A percentile compares a stretch with the other conserved stretches of the same genome.
Evolutionary conservation across 30 jellyfish, hydroid and myxozoan species (phyloP).

Genomic region (Hydractinia symbiolongicarpus): DNA sequence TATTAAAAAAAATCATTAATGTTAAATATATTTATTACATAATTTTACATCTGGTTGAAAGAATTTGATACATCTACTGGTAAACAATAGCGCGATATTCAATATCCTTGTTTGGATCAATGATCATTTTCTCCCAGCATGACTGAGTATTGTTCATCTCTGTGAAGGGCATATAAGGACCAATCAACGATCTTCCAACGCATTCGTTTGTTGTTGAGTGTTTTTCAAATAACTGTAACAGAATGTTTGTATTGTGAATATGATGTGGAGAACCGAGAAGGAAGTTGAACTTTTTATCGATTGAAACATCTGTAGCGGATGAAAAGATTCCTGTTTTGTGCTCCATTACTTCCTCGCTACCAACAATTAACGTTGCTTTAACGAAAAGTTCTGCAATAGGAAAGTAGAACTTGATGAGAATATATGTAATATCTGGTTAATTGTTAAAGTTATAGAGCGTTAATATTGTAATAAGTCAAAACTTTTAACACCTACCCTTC

Average conservation of each 20-base stretch:
- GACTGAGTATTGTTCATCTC: conserved; percentile 2
- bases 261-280: neutral
- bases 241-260: neutral
- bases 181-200: conserved; percentile 2
- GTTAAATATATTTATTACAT: too few relatives aligned
- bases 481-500: too few relatives aligned
- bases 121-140: conserved; percentile 22
- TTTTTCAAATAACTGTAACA: conserved; percentile 13
- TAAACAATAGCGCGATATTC: neutral
- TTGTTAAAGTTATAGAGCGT: too few relatives aligned
- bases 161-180: conserved; percentile 18
- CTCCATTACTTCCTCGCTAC: neutral
- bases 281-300: neutral
- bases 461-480: too few relatives aligned
- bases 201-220: neutral
- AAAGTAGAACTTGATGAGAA: neutral
- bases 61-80: too few relatives aligned
- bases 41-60: too few relatives aligned
- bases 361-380: neutral
- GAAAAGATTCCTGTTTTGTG: neutral
- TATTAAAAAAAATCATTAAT: too few relatives aligned
- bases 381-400: conserved; percentile 6
- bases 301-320: neutral
- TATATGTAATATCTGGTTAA: too few relatives aligned
- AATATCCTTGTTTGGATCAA: conserved; percentile 5